Conservation (phyloP, 2,113 vertebrate species). For the Menura novaehollandiae region DNA sequence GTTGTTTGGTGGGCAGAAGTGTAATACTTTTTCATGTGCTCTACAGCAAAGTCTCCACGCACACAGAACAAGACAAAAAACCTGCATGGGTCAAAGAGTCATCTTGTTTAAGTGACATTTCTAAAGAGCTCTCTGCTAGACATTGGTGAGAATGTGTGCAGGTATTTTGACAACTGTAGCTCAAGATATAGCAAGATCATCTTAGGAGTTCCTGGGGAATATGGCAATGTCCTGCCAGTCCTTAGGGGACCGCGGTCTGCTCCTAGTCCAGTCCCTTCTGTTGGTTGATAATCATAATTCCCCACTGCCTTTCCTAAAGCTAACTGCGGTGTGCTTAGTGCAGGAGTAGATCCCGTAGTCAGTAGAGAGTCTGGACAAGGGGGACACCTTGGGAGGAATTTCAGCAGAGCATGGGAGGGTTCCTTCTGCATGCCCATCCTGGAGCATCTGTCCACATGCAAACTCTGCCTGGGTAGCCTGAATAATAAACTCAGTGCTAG, state of each 20-base stretch:
- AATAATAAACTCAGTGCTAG: background rate
- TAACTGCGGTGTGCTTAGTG: accelerated
- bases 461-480: background rate
- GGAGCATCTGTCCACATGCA: accelerated
- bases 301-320: background rate
- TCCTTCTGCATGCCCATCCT: background rate
- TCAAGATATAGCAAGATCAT: background rate
- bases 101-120: background rate
- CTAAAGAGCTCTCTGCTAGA: background rate
- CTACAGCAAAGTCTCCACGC: background rate
- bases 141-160: background rate
- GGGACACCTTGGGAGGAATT: background rate
- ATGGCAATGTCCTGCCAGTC: background rate
- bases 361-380: background rate
- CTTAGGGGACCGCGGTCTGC: accelerated
- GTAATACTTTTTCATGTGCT: background rate
- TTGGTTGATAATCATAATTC: accelerated
- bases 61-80: background rate
- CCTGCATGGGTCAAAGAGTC: background rate
- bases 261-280: background rate
- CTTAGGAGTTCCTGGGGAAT: background rate
- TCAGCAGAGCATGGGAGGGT: background rate
- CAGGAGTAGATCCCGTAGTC: background rate
- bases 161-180: background rate
- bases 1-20: background rate